A percentile compares a stretch with the other conserved stretches of the same genome.
phyloP scores from a whole-genome alignment of 2,797 vertebrate species.

The Apogon talboti region DNA sequence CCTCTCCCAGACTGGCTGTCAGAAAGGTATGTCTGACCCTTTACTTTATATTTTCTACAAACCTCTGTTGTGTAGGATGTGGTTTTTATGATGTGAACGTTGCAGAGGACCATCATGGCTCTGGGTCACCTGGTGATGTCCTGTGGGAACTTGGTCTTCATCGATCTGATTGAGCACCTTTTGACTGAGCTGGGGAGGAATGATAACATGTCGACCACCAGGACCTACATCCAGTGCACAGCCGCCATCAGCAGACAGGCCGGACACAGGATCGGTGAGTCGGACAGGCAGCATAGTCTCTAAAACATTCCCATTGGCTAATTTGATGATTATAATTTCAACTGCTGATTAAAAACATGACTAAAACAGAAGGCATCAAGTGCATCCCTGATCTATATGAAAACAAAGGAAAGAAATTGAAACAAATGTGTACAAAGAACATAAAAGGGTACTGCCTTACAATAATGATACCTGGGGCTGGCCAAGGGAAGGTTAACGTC shows the following conservation, averaged over 20 bases:
- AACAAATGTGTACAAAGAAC: no score
- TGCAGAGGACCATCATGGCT: constrained; percentile 90
- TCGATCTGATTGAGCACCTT: constrained; percentile 98
- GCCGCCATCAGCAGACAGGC: constrained; percentile 99
- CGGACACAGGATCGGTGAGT: constrained; percentile 96
- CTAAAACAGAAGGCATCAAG: no score
- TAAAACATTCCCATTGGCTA: not conserved
- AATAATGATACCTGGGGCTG: no score
- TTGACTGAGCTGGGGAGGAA: constrained; percentile 96
- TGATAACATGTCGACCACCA: constrained; percentile 98
- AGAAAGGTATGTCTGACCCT: constrained; percentile 83
- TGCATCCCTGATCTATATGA: no score
- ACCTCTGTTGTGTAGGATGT: not conserved
- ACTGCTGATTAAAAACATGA: not conserved
- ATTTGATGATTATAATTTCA: not conserved
- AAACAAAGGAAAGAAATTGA: no score
- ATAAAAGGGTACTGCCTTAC: no score
- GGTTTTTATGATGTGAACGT: not conserved
- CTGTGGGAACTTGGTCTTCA: constrained; percentile 98
- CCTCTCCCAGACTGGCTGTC: constrained; percentile 96
- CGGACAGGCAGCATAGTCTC: not conserved
- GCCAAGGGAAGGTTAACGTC: no score
- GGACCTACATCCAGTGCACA: constrained; percentile 99
- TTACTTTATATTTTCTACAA: not conserved
- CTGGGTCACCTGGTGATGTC: constrained; percentile 99